Evolutionary conservation across 1,140 invertebrate species (phyloP).

Genomic region (Trichomalopsis sarcophagae): DNA sequence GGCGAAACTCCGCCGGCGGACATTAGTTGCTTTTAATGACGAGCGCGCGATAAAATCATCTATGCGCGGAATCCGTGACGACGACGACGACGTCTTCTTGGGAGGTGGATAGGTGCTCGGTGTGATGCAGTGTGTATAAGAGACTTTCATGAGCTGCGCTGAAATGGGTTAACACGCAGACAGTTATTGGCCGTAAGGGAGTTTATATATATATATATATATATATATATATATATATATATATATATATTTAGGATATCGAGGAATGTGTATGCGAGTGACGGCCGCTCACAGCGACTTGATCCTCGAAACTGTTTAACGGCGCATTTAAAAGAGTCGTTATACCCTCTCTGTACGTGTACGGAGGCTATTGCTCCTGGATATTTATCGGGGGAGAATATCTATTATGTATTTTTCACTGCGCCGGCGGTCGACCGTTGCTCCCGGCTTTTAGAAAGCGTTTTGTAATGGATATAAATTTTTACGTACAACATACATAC

Average conservation of each 20-base stretch:
- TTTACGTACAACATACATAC: too few relatives aligned
- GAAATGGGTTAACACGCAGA: conserved; percentile 11
- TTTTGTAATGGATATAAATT: too few relatives aligned
- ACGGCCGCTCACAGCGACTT: background rate
- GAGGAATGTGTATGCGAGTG: background rate
- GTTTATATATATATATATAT: background rate
- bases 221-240: too few relatives aligned
- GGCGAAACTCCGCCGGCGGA: background rate
- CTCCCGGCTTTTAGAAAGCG: too few relatives aligned
- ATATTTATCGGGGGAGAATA: background rate
- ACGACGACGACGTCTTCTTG: background rate
- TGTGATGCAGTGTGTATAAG: too few relatives aligned
- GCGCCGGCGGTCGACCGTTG: too few relatives aligned
- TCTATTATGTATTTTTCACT: background rate
- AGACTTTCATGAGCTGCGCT: background rate
- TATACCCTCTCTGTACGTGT: background rate
- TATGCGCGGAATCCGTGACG: background rate
- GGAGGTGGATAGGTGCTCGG: background rate
- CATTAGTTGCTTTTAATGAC: conserved; percentile 14
- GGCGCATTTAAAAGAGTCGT: background rate
- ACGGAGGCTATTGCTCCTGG: background rate
- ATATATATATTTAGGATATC: background rate
- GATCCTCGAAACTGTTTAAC: background rate
- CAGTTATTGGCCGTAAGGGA: conserved; percentile 27
- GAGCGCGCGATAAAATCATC: background rate